Conservation (phyloP, 1,140 invertebrate genomes). For the Drosophila bocki region DNA sequence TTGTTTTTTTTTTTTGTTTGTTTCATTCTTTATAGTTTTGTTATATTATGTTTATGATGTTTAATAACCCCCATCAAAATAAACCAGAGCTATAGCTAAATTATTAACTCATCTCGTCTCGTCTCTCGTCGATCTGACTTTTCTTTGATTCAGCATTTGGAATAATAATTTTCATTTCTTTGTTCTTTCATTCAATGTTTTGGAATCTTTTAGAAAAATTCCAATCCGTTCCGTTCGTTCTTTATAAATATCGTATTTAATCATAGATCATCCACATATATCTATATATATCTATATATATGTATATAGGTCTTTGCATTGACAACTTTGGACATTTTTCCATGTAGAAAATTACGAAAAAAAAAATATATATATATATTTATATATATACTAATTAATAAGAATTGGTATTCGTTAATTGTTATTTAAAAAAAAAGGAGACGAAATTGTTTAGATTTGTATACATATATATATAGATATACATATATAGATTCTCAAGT, state of each 20-base stretch:
- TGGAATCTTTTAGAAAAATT: constrained; percentile 77
- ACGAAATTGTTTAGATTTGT: constrained; percentile 28
- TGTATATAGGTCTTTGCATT: constrained; percentile 61
- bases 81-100: constrained; percentile 57
- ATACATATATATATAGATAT: constrained; percentile 42
- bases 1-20: background rate
- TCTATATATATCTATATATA: constrained; percentile 51
- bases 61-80: constrained; percentile 45
- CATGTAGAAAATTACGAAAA: constrained; percentile 36
- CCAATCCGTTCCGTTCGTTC: constrained; percentile 47
- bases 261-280: constrained; percentile 40
- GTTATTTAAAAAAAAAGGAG: constrained; percentile 16
- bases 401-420: constrained; percentile 24
- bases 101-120: constrained; percentile 26
- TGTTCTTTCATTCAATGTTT: constrained; percentile 28
- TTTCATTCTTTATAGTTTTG: constrained; percentile 8
- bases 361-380: constrained; percentile 7
- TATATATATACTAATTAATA: constrained; percentile 16
- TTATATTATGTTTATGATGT: constrained; percentile 33
- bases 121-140: constrained; percentile 13
- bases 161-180: constrained; percentile 50
- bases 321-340: constrained; percentile 77
- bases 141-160: constrained; percentile 67
- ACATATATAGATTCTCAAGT: constrained; percentile 49
- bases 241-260: constrained; percentile 68